Evolutionary conservation across 1,140 invertebrate genomes (phyloP).

Genomic region (Drosophila ercepeae): DNA sequence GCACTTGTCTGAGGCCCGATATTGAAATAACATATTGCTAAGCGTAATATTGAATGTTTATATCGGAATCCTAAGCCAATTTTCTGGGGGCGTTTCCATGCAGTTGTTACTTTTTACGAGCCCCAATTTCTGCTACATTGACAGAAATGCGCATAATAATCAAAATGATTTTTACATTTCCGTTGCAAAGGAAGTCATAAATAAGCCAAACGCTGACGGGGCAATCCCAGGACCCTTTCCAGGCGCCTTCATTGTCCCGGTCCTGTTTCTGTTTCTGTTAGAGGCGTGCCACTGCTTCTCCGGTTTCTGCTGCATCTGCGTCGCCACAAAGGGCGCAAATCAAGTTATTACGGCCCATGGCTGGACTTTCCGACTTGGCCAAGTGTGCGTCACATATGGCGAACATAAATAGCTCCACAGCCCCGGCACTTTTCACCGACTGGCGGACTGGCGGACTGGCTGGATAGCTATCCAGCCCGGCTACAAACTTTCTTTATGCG

Average conservation of each 20-base stretch:
- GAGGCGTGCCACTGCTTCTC: slow-evolving; percentile 33
- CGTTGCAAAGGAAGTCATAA: slow-evolving; percentile 77
- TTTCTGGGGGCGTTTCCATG: slow-evolving; percentile 46
- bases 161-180: slow-evolving; percentile 59
- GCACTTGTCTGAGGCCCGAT: not conserved
- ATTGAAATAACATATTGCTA: slow-evolving; percentile 1
- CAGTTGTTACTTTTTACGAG: slow-evolving; percentile 73
- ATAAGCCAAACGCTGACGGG: slow-evolving; percentile 72
- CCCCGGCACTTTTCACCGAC: slow-evolving; percentile 58
- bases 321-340: slow-evolving; percentile 68
- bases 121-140: slow-evolving; percentile 73
- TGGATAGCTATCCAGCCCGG: slow-evolving; percentile 17
- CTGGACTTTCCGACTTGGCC: slow-evolving; percentile 22
- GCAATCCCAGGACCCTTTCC: slow-evolving; percentile 54
- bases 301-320: slow-evolving; percentile 73
- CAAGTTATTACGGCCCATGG: slow-evolving; percentile 74
- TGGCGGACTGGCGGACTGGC: slow-evolving; percentile 3
- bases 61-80: not conserved
- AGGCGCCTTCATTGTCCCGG: slow-evolving; percentile 52
- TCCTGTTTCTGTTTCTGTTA: slow-evolving; percentile 19
- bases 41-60: not conserved
- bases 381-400: slow-evolving; percentile 69
- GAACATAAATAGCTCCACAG: slow-evolving; percentile 70
- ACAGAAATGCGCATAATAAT: slow-evolving; percentile 70
- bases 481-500: slow-evolving; percentile 80